Conservation (phyloP, 1,140 invertebrate species). For the Metopolophium dirhodum region DNA sequence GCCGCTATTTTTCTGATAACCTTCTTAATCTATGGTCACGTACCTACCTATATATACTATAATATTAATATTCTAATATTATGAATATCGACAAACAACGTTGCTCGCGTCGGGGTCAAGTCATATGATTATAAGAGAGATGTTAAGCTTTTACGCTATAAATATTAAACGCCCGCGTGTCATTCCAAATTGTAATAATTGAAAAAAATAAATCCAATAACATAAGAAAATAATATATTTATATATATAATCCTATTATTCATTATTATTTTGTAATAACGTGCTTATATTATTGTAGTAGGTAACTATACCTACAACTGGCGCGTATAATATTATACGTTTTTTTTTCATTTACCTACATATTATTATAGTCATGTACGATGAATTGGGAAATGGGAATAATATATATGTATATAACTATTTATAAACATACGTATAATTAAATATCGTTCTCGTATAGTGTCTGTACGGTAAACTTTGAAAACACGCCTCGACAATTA, state of each 20-base stretch:
- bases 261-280: neutral
- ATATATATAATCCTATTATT: neutral
- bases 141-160: neutral
- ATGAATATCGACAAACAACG: constrained; percentile 1
- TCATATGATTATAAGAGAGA: neutral
- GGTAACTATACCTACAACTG: too few relatives aligned
- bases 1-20: neutral
- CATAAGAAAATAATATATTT: neutral
- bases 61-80: neutral
- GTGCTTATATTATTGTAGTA: neutral
- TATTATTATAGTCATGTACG: neutral
- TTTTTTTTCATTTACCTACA: neutral
- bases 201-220: neutral
- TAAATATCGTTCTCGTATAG: neutral
- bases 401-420: neutral
- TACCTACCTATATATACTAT: too few relatives aligned
- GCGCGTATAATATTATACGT: neutral
- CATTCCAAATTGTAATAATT: neutral
- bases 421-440: neutral
- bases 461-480: neutral
- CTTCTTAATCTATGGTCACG: neutral
- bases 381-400: neutral
- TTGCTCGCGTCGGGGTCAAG: neutral
- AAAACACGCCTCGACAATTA: constrained; percentile 7
- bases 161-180: neutral